These are phyloP conservation scores for Puffinus mauretanicus DNA, from an alignment of 2,113 vertebrate species.

Conservation along the genomic window DNA sequence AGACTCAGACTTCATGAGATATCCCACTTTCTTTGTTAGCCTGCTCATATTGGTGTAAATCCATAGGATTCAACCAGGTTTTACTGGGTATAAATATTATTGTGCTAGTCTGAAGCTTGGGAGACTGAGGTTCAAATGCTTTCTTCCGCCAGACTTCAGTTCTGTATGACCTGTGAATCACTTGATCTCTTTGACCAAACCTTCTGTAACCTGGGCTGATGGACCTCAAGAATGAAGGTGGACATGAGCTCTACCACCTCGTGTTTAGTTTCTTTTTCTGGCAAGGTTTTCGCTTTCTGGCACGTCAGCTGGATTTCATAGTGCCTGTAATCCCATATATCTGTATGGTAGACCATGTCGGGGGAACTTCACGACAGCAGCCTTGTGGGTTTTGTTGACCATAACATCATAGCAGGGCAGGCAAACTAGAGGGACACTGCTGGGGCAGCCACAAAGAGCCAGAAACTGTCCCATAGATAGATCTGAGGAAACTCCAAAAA, in stretches of 20 bases:
- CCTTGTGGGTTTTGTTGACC: background rate
- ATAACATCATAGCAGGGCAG: rapidly evolving
- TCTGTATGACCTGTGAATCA: background rate
- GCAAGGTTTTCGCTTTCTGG: background rate
- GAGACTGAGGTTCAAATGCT: background rate
- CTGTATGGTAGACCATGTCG: rapidly evolving
- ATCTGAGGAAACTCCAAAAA: background rate
- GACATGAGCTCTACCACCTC: background rate
- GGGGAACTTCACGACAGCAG: background rate
- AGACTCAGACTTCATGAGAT: background rate
- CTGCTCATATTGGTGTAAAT: background rate
- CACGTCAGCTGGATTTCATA: background rate
- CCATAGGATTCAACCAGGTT: background rate
- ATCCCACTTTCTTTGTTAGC: background rate
- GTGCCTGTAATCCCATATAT: background rate
- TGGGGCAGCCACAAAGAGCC: background rate
- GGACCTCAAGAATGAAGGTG: background rate
- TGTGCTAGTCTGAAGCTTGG: background rate
- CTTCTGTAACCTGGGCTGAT: background rate
- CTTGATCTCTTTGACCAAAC: background rate
- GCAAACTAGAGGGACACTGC: background rate
- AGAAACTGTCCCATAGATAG: background rate
- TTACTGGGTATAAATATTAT: background rate
- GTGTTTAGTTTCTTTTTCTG: background rate
- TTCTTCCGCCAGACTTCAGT: background rate